phyloP scores from a whole-genome alignment of 2,113 vertebrate species.

The Pollimyrus isidori region DNA sequence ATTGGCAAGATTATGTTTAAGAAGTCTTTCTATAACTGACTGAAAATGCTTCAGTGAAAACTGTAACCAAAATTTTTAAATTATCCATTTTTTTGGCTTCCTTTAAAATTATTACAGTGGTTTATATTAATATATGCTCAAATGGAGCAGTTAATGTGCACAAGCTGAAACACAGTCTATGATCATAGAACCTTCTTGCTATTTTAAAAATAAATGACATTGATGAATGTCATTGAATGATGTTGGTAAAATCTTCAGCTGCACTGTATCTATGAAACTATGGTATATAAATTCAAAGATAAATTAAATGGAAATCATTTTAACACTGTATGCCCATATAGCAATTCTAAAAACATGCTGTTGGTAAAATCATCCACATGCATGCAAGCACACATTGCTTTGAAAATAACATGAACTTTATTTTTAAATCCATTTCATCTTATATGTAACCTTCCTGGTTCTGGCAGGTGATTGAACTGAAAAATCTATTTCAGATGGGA shows the following conservation, averaged over 20 bases:
- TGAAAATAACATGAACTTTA: not conserved
- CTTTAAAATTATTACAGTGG: not conserved
- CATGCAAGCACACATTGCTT: not conserved
- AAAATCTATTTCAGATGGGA: not conserved
- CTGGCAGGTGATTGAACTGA: not conserved
- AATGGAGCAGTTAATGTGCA: not conserved
- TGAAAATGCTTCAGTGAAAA: not conserved
- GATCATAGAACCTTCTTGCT: not conserved
- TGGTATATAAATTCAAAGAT: not conserved
- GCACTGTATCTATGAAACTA: not conserved
- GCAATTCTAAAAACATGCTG: not conserved
- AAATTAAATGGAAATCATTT: not conserved
- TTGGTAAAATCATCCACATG: not conserved
- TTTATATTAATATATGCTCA: not conserved
- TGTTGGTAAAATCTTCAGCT: not conserved
- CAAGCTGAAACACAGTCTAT: not conserved
- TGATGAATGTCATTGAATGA: not conserved
- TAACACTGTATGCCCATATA: not conserved
- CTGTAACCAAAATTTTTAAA: not conserved
- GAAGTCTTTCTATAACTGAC: not conserved
- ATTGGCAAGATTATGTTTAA: not conserved
- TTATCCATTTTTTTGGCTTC: not conserved
- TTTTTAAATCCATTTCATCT: not conserved
- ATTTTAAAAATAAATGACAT: not conserved
- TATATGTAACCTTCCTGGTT: not conserved